Base-by-base conservation (phyloP, 2,113 vertebrate genomes). In the Illadopsis cleaveri region DNA sequence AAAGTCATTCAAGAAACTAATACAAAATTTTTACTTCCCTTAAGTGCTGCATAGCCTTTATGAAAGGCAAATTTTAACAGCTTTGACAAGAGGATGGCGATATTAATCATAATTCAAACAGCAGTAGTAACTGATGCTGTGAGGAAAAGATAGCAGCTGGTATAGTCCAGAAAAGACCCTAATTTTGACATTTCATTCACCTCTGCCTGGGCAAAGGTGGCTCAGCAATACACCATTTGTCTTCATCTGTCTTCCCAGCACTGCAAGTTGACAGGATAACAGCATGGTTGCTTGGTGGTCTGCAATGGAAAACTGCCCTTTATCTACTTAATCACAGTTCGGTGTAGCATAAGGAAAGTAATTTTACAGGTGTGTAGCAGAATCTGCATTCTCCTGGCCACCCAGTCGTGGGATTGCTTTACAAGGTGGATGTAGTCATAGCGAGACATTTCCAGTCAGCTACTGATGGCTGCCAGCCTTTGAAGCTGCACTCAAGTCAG, bases 31-130 rank as follows among this genome's bases (percentile, higher is more conserved):
- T 69, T 17, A 15, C 8, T 73, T 92, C 15, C 8, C 22, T 53
- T 38, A 77, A 89, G 27, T 28, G 3, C 6, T 61, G 10, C 64
- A 24, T 7, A 85, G 9, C 22, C 5, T 50, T 62, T n/a, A 54
- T 24, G 48, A 89, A 87, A 87, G 31, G 60, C 20, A 91, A 94
- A 91, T 91, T 90, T 89, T 77, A 96, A 90, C 80, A 95, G 77
- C 54, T 96, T 95, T 89, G 48, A 70, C 68, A 95, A 91, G 88
- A 84, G 68, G 25, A 90, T 68, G 19, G 28, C 15, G 10, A 44
- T 61, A 93, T 94, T 95, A 92, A 93, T 96, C 90, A 94, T 75
- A 93, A 94, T 94, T 91, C 60, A 87, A 89, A 62, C 61, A 45
- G 42, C 25, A 56, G 50, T 25, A 84, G 53, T 64, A 96, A 82